Base-by-base conservation (phyloP, 2,113 vertebrate genomes). In the Vulpes vulpes region DNA sequence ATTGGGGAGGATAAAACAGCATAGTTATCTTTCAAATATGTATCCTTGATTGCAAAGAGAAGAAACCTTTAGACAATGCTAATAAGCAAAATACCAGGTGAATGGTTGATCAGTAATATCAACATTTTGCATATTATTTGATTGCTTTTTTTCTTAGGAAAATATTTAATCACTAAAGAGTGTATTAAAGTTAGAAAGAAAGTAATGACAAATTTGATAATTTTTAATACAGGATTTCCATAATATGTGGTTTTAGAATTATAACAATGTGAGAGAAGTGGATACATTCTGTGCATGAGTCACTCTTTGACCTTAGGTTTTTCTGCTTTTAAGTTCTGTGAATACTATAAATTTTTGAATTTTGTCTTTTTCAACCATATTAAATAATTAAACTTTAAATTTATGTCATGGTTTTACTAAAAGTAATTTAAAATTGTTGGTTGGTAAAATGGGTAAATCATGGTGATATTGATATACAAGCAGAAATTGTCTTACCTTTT, bases 361-460 rank as follows among this genome's bases (percentile, higher is more conserved):
- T 82, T 93, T 35, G 4, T 69, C 57, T 62, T 71, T 84, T 96
- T 86, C 11, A 22, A 20, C 67, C 32, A 55, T 89, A 27, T 79
- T 43, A 53, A 22, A 59, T 94, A 83, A 59, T 86, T 93, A 38
- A 79, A 84, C 1, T 71, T 79, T 79, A 67, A 57, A 59, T 74
- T 86, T 93, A 65, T 65, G 19, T 73, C 49, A 30, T 38, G 0
- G 9, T 76, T 71, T 94, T 90, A 51, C 43, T 89, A 59, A 78
- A 95, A 94, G 74, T 94, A 2, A 65, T 59, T 87, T 94, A 20
- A 79, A 76, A 90, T 32, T 71, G 2, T 69, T 91, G 5, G 20
- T 67, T 96, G 74, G 12, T 64, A 35, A 85, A 73, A 91, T 92
- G n/a, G 32, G 20, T 76, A 85, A 81, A n/a, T 93, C 19, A 15